These are phyloP conservation scores for Branchinecta lynchi DNA, from an alignment of 1,140 invertebrate species.

Conservation along the genomic window DNA sequence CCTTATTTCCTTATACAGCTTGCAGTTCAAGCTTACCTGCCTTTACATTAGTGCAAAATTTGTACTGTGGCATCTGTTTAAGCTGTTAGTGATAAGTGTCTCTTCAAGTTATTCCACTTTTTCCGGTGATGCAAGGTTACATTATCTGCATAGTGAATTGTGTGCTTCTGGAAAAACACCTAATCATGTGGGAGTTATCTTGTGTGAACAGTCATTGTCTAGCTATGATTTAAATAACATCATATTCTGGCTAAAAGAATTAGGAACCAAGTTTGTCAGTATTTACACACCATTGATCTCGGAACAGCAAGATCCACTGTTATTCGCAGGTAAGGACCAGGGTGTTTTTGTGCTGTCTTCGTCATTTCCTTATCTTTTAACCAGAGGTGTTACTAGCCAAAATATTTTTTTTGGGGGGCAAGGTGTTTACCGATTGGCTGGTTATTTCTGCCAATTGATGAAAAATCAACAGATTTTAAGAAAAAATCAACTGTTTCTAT, in stretches of 20 bases:
- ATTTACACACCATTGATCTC: background rate
- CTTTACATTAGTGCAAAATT: background rate
- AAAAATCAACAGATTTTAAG: too few relatives aligned
- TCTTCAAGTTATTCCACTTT: background rate
- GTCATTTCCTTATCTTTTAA: too few relatives aligned
- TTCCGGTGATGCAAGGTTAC: background rate
- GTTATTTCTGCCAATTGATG: too few relatives aligned
- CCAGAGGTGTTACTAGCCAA: too few relatives aligned
- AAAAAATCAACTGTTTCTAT: too few relatives aligned
- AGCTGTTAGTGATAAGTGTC: background rate
- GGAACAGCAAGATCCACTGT: background rate
- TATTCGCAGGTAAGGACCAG: background rate
- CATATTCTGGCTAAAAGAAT: background rate
- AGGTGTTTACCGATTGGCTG: too few relatives aligned
- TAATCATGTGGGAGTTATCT: background rate
- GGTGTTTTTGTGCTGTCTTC: too few relatives aligned
- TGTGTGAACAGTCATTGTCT: background rate
- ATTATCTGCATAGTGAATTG: background rate
- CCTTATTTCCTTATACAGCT: background rate
- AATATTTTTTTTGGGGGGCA: too few relatives aligned
- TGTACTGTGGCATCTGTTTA: background rate
- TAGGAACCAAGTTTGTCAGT: background rate
- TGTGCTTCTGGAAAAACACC: background rate
- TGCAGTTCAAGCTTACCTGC: background rate
- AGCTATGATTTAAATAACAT: background rate